phyloP scores from a whole-genome alignment of 2,888 invertebrate genomes.

The Apamea crenata region DNA sequence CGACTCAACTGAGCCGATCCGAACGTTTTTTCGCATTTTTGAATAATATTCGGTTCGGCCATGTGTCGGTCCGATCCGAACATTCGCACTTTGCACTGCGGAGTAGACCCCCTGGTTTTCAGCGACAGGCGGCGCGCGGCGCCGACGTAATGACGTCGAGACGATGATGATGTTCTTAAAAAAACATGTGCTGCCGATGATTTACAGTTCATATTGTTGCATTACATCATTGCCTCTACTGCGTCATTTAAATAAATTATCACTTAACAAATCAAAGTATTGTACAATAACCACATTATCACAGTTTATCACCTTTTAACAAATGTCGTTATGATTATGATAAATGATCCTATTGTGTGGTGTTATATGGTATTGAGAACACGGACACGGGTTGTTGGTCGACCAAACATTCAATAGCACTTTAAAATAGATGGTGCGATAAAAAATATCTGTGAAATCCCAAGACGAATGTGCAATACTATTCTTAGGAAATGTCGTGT shows the following conservation, averaged over 20 bases:
- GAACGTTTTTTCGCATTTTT: no score
- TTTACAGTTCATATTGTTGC: not conserved
- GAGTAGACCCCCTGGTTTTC: no score
- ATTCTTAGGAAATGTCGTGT: conserved; percentile 50
- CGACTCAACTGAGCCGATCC: no score
- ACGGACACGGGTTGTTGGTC: not conserved
- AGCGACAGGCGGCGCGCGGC: no score
- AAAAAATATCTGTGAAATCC: conserved; percentile 54
- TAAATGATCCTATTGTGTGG: conserved; percentile 44
- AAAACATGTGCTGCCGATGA: no score
- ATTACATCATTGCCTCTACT: conserved; percentile 14
- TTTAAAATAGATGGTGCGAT: conserved; percentile 32
- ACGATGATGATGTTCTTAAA: no score
- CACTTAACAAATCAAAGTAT: conserved; percentile 30
- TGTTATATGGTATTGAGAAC: conserved; percentile 11
- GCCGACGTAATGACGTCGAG: no score
- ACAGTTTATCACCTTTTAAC: conserved; percentile 33
- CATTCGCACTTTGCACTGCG: no score
- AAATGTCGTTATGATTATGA: conserved; percentile 36
- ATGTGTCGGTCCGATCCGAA: no score
- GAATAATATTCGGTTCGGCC: no score
- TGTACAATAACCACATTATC: conserved; percentile 19
- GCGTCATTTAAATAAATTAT: conserved; percentile 43
- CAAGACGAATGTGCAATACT: conserved; percentile 28
- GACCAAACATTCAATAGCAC: not conserved